Evolutionary conservation across 2,888 invertebrate genomes (phyloP), one percentile per base, ranked within the genome.

Genomic region (Dynastes hyllus): DNA sequence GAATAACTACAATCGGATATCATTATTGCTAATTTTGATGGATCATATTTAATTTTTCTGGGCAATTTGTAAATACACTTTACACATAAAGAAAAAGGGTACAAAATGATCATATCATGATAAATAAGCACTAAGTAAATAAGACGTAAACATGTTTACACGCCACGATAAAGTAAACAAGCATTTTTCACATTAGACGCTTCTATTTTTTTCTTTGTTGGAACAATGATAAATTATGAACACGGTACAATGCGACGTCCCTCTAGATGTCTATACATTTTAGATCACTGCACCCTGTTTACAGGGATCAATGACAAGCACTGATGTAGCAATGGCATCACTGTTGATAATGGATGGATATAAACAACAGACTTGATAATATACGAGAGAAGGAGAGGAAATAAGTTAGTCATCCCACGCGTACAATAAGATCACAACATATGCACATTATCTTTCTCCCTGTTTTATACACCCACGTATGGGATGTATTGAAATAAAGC

Each of bases 331-430:
- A 13, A 27, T 69, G 22, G 2, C 27, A 69, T 69, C 37, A 27
- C 50, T 22, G 16, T 51, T 67, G 40, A 16, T 67, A 67, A 29
- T 45, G 8, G 67, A 6, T 9, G 50, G 45, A 22, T 16, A 67
- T 45, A 67, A 45, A 67, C 45, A 69, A 50, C 50, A 50, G 50
- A 45, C 22, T 37, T 27, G 69, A 69, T 73, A 73, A 73, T 58
- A 16, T 53, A 16, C 5, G 58, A 13, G 51, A 61, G 58, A 45
- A 45, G 22, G 22, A 22, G 22, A 58, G 73, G 37, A 73, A 58
- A 73, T 32, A 73, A 58, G 58, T 61, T 53, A 73, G 73, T 73
- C 73, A 73, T 73, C 73, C 73, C 61, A 73, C 73, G 73, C 73
- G 13, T 73, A 37, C 61, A 45, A 61, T 61, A 58, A 71, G 32